Conservation (phyloP, 2,113 vertebrate species). For the Apus apus region DNA sequence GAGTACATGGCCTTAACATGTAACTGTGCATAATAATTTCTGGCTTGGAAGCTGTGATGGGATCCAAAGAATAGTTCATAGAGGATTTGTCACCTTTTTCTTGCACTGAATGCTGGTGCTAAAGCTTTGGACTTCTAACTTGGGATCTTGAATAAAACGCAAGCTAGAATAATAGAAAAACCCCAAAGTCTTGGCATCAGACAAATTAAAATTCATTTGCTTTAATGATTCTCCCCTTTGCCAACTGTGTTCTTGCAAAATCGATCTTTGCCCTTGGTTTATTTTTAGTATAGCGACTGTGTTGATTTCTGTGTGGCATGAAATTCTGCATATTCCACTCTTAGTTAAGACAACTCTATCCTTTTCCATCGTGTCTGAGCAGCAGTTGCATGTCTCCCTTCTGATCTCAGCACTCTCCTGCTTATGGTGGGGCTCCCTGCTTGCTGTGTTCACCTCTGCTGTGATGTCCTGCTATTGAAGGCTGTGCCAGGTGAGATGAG, state of each 20-base stretch:
- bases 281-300: not conserved
- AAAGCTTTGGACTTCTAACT: not conserved
- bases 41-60: not conserved
- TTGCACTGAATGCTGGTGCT: not conserved
- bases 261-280: not conserved
- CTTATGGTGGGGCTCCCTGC: rapidly evolving
- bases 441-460: not conserved
- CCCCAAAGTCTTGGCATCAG: not conserved
- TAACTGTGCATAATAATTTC: not conserved
- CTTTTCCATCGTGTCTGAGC: not conserved
- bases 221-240: not conserved
- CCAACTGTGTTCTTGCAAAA: not conserved
- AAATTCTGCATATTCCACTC: not conserved
- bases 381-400: not conserved
- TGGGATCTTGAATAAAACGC: not conserved
- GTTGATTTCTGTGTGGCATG: not conserved
- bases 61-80: not conserved
- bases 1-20: not conserved
- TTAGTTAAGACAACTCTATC: not conserved
- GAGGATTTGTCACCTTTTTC: not conserved
- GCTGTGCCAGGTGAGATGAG: conserved; percentile 10
- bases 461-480: not conserved
- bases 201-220: not conserved
- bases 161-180: not conserved
- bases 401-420: not conserved